A percentile compares a stretch with the other conserved stretches of the same genome.
These are phyloP conservation scores for Eueremaeus valkanovi DNA, from an alignment of 2,888 invertebrate genomes.

Conservation along the genomic window DNA sequence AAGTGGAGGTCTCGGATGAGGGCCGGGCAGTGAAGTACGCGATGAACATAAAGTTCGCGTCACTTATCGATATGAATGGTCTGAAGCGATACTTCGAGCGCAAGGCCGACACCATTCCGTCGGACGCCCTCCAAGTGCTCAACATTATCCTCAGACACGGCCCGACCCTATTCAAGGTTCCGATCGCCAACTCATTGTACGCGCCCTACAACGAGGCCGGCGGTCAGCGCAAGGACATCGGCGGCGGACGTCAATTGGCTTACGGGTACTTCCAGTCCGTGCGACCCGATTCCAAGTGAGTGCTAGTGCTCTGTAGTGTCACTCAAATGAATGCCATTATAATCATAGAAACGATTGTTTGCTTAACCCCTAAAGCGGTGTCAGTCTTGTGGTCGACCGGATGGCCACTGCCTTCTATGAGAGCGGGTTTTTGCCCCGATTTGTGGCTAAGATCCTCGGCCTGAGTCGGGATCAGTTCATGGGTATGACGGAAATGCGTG, in stretches of 20 bases:
- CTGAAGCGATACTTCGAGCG: conserved; percentile 15
- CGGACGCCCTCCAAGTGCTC: conserved; percentile 29
- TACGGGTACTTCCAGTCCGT: conserved; percentile 42
- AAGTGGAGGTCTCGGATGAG: conserved; percentile 4
- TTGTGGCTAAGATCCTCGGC: conserved; percentile 32
- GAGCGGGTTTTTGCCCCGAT: conserved; percentile 28
- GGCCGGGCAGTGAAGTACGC: conserved; percentile 7
- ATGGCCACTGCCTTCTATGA: conserved; percentile 41
- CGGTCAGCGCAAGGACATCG: background rate
- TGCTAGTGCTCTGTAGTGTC: background rate
- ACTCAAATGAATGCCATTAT: background rate
- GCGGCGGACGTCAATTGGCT: conserved; percentile 38
- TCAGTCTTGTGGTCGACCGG: conserved; percentile 35
- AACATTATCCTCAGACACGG: conserved; percentile 37
- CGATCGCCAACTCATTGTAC: conserved; percentile 36
- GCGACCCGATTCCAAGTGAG: conserved; percentile 14
- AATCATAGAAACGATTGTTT: background rate
- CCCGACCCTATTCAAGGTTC: conserved; percentile 11
- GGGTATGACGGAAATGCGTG: background rate
- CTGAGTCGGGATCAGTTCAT: background rate
- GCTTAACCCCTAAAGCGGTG: conserved; percentile 20
- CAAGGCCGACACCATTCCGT: background rate
- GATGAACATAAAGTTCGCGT: conserved; percentile 30
- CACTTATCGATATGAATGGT: conserved; percentile 21
- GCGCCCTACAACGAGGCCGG: background rate